Conservation (phyloP, 1,140 invertebrate species). For the Chionoecetes opilio region DNA sequence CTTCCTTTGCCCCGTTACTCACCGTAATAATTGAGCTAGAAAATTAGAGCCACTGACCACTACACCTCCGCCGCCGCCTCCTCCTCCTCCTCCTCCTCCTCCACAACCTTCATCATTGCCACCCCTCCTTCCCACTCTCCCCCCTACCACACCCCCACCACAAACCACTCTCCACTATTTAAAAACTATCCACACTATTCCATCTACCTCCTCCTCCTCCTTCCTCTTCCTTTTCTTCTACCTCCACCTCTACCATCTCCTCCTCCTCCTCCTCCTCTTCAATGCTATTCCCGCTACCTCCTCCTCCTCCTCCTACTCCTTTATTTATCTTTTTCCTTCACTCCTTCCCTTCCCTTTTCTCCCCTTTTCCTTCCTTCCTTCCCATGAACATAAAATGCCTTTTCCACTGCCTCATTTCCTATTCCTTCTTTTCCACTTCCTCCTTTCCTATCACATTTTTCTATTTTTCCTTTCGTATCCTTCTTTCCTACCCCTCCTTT, state of each 20-base stretch:
- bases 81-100: neutral
- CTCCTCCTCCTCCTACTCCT: no score
- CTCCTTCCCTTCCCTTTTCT: neutral
- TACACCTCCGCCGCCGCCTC: neutral
- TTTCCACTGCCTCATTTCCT: no score
- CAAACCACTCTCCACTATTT: neutral
- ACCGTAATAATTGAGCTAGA: conserved; percentile 3
- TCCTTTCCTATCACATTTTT: no score
- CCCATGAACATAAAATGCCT: no score
- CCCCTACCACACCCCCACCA: neutral
- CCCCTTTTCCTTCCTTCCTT: no score
- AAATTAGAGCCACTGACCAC: neutral
- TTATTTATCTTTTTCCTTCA: neutral
- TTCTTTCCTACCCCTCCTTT: no score
- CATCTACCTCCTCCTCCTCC: neutral
- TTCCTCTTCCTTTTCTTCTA: neutral
- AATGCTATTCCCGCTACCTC: neutral
- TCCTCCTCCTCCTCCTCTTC: neutral
- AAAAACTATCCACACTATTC: neutral
- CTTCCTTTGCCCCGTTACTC: neutral
- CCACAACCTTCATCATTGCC: neutral
- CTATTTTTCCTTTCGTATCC: no score
- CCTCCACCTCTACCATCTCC: neutral
- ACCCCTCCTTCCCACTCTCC: neutral
- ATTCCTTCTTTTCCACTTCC: no score